phyloP scores from a whole-genome alignment of 1,140 invertebrate genomes.

The Helicoverpa zea region DNA sequence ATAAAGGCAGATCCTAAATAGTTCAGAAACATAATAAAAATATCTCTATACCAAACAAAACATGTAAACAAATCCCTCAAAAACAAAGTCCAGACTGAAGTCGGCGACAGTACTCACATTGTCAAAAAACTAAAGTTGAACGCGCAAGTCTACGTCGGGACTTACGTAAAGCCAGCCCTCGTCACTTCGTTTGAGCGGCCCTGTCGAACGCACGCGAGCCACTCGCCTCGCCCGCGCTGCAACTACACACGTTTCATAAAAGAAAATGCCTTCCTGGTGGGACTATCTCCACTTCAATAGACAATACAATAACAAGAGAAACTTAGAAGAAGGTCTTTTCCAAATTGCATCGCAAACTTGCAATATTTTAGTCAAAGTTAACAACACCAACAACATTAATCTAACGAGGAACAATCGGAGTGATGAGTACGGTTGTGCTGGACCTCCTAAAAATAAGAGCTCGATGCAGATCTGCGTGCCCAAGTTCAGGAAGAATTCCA shows the following conservation, averaged over 20 bases:
- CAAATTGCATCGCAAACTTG: constrained; percentile 92
- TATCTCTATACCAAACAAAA: background rate
- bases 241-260: constrained; percentile 62
- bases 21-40: background rate
- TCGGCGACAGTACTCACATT: constrained; percentile 52
- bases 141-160: constrained; percentile 74
- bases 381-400: constrained; percentile 91
- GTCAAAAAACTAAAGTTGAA: constrained; percentile 69
- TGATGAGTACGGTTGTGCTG: constrained; percentile 87
- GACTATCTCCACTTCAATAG: constrained; percentile 86
- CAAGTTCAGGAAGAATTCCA: constrained; percentile 81
- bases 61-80: background rate
- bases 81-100: constrained; percentile 39
- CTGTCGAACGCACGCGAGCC: constrained; percentile 63
- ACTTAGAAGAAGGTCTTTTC: constrained; percentile 90
- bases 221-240: constrained; percentile 15
- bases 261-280: constrained; percentile 88
- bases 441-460: constrained; percentile 77
- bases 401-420: constrained; percentile 89
- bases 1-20: too few relatives aligned
- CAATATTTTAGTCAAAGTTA: constrained; percentile 91
- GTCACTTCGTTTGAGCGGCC: constrained; percentile 60
- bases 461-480: constrained; percentile 82
- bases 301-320: constrained; percentile 85
- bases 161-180: constrained; percentile 52